Evolutionary conservation across 2,888 invertebrate species (phyloP), one percentile per base, ranked within the genome.

Genomic region (Tetheella fluctuosa): DNA sequence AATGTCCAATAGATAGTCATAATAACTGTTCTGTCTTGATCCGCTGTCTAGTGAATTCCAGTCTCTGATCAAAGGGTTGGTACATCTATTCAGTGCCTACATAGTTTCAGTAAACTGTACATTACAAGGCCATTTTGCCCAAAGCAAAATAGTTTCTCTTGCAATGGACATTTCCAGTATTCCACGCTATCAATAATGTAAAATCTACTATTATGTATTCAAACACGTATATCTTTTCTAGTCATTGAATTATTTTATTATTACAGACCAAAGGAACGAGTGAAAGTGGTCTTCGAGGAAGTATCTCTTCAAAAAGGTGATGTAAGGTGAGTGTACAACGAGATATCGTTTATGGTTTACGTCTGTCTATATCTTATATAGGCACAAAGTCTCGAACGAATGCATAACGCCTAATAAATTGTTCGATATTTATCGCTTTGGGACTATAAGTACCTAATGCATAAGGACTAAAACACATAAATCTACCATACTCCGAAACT

Each of bases 251-350:
- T 34, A 20, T 34, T 70, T 69, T 74, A 69, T 68, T 70, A 76
- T 95, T 95, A 70, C 94, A 96, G 96, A 83, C 93, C 94, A 77
- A 95, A 95, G 80, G 96, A 97, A 88, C 93, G 96, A 69, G 96
- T 98, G 71, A 96, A 97, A 81, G 91, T 98, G 71, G 94, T 97
- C 20, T 97, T 98, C 81, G 97, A 97, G 87, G 96, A 97, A 90
- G 94, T 96, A 71, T 94, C 95, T 59, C 92, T 97, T 69, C 96
- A 96, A 84, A 96, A 96, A 86, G 96, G 96, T 62, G 96, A 97
- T 81, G 89, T 96, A 70, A 97, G 97, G 97, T 96, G 81, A 59
- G 79, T 71, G 57, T 52, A 34, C 64, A 70, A 65, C 61, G 13
- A 13, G 34, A 34, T 34, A 13, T 13, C 34, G 13, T 34, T 13